These are phyloP conservation scores for Temnopleurus reevesii DNA, from an alignment of 53 echinoderm and acorn worm genomes.

Conservation along the genomic window DNA sequence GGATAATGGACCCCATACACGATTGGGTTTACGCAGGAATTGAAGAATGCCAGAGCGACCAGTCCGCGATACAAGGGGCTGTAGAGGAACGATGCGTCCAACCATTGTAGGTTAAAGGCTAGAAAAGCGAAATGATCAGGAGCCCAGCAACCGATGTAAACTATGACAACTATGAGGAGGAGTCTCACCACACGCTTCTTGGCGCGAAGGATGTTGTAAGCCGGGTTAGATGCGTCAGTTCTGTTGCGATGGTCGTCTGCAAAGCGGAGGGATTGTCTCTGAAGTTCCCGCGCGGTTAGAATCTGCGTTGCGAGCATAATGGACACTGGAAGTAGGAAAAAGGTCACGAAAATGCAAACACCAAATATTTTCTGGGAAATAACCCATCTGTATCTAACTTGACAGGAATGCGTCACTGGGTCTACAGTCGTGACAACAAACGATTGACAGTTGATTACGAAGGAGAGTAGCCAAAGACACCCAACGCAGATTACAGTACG, in stretches of 20 bases:
- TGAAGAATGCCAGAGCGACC: conserved; percentile 29
- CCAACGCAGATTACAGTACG: background rate
- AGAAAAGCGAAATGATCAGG: background rate
- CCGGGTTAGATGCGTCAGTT: background rate
- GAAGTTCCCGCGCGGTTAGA: background rate
- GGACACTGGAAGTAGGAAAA: background rate
- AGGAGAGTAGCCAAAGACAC: background rate
- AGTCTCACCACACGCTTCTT: conserved; percentile 21
- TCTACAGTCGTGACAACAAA: conserved; percentile 20
- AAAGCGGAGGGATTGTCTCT: background rate
- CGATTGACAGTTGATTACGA: background rate
- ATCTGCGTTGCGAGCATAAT: background rate
- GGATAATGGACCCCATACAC: background rate
- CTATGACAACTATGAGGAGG: conserved; percentile 2
- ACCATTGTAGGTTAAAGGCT: background rate
- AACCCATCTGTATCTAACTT: background rate
- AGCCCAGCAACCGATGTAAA: conserved; percentile 31
- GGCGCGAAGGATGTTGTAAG: conserved; percentile 18
- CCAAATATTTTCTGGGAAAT: background rate
- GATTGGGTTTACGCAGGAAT: conserved; percentile 34
- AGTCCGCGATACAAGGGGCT: conserved; percentile 3
- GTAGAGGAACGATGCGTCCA: conserved; percentile 12
- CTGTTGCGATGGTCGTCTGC: background rate
- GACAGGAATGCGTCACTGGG: background rate
- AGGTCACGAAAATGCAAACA: background rate